phyloP scores from a whole-genome alignment of 2,888 invertebrate genomes.

The Papilio demoleus region DNA sequence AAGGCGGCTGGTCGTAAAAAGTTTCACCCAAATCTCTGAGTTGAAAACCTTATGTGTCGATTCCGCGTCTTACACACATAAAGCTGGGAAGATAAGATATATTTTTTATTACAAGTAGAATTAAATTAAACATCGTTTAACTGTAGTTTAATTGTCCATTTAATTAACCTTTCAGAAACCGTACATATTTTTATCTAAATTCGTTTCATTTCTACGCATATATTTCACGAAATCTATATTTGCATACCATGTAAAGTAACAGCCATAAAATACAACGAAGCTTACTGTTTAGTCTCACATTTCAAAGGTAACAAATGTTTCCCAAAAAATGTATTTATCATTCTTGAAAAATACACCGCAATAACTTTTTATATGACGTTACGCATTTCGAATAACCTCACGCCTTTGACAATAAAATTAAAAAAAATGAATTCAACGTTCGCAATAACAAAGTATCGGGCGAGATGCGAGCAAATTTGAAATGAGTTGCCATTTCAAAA shows the following conservation, averaged over 20 bases:
- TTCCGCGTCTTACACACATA: too few species aligned
- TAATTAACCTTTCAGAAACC: background rate
- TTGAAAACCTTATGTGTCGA: too few species aligned
- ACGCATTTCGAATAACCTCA: conserved; percentile 12
- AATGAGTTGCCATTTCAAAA: conserved; percentile 65
- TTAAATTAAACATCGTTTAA: too few species aligned
- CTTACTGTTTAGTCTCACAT: too few species aligned
- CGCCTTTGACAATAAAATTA: conserved; percentile 37
- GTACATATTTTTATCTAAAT: background rate
- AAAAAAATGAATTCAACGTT: conserved; percentile 35
- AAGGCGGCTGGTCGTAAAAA: too few species aligned
- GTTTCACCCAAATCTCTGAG: too few species aligned
- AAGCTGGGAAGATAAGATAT: too few species aligned
- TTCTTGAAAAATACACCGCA: background rate
- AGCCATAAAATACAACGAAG: too few species aligned
- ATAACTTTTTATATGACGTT: conserved; percentile 40
- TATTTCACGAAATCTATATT: too few species aligned
- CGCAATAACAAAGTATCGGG: conserved; percentile 46
- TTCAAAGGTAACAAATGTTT: background rate
- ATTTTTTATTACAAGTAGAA: too few species aligned
- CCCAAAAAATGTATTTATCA: conserved; percentile 1
- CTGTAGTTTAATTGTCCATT: background rate
- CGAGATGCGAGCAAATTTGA: conserved; percentile 48
- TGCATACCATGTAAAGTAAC: too few species aligned
- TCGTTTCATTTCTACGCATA: too few species aligned